These are phyloP conservation scores for Pararge aegeria DNA, from an alignment of 1,140 invertebrate species.

Conservation along the genomic window DNA sequence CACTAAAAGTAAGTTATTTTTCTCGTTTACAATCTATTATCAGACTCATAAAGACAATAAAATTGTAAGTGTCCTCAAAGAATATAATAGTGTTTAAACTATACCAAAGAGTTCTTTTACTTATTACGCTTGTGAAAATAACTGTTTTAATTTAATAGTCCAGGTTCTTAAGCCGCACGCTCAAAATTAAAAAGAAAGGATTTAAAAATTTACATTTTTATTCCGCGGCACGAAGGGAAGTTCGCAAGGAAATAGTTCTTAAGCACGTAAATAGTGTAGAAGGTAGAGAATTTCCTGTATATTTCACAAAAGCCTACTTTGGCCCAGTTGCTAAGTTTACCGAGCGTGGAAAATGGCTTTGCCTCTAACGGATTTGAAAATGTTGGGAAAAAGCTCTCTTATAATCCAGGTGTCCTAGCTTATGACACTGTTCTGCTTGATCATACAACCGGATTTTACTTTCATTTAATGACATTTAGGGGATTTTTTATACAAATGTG, in stretches of 20 bases:
- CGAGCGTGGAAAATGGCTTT: constrained; percentile 71
- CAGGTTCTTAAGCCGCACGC: constrained; percentile 13
- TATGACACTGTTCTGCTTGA: constrained; percentile 11
- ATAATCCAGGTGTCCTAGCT: constrained; percentile 33
- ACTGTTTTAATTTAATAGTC: constrained; percentile 8
- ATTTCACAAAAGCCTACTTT: constrained; percentile 73
- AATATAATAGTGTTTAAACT: too few relatives aligned
- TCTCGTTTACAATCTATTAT: too few relatives aligned
- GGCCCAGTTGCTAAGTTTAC: constrained; percentile 73
- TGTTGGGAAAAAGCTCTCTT: constrained; percentile 56
- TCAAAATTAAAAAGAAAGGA: constrained; percentile 44
- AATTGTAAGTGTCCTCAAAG: too few relatives aligned
- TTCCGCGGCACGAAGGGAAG: constrained; percentile 50
- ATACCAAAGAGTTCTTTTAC: background rate
- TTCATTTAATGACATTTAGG: too few relatives aligned
- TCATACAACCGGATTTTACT: background rate
- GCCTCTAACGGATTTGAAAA: constrained; percentile 64
- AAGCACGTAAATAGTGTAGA: constrained; percentile 68
- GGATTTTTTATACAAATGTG: too few relatives aligned
- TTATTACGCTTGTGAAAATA: constrained; percentile 6
- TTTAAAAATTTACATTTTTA: constrained; percentile 62
- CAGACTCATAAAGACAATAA: background rate
- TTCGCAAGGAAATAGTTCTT: constrained; percentile 66
- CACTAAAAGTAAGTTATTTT: too few relatives aligned
- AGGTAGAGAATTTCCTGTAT: constrained; percentile 59